Conservation (phyloP, 2,888 invertebrate genomes). For the Vannuccia rotundouncinata region DNA sequence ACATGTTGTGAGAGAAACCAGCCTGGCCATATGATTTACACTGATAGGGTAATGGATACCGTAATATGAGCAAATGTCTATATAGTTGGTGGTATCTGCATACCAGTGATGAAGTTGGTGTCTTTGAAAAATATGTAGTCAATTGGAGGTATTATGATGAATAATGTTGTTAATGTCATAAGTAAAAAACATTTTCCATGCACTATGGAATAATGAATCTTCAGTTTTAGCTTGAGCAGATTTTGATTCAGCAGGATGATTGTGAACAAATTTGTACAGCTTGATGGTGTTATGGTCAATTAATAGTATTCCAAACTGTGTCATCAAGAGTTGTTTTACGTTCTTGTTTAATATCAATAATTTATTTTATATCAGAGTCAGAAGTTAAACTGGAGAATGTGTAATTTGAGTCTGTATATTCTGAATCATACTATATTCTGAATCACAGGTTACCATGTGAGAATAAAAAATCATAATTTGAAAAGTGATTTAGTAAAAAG, state of each 20-base stretch:
- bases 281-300: background rate
- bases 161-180: background rate
- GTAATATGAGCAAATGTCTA: background rate
- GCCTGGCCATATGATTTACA: background rate
- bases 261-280: slow-evolving; percentile 5
- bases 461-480: background rate
- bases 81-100: background rate
- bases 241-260: background rate
- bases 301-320: slow-evolving; percentile 19
- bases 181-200: background rate
- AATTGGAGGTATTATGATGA: background rate
- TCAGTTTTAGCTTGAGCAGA: background rate
- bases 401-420: background rate
- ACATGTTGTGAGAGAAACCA: background rate
- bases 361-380: slow-evolving; percentile 20
- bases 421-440: background rate
- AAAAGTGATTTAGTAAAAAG: slow-evolving; percentile 8
- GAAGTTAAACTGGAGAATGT: slow-evolving; percentile 13
- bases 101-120: background rate
- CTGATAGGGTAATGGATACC: background rate
- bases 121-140: background rate
- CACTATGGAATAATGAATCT: background rate
- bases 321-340: background rate
- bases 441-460: slow-evolving; percentile 9
- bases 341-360: background rate